Percentiles rank a stretch among this genome's conserved stretches.
Conservation (phyloP, 2,113 vertebrate species). For the Anarrhichthys ocellatus region DNA sequence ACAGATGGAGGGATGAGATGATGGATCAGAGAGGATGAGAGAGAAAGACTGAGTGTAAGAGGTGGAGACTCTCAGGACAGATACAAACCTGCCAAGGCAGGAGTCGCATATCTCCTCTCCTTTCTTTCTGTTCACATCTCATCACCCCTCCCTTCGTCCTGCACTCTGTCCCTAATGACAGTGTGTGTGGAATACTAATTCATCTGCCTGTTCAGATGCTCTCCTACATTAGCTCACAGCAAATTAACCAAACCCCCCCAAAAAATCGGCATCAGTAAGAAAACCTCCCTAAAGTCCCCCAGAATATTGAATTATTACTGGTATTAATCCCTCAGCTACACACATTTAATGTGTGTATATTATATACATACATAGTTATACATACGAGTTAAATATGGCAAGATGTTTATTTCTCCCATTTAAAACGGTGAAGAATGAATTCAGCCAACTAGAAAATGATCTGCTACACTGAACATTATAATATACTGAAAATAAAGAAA, state of each 20-base stretch:
- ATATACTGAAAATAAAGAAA: background rate
- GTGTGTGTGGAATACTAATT: conserved; percentile 26
- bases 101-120: background rate
- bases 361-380: background rate
- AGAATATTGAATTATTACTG: background rate
- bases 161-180: background rate
- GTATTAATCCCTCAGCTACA: background rate
- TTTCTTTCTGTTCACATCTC: conserved; percentile 14
- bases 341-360: background rate
- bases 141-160: background rate
- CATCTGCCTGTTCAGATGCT: background rate
- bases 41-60: background rate
- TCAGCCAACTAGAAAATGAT: background rate
- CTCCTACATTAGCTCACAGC: background rate
- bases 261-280: background rate
- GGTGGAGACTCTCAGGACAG: background rate
- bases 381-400: background rate
- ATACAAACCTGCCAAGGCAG: background rate
- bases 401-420: background rate
- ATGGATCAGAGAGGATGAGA: background rate
- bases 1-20: background rate
- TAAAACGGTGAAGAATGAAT: background rate
- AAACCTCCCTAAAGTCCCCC: background rate
- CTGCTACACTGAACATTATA: background rate
- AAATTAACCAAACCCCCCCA: background rate